Conservation (phyloP, 53 echinoderm and acorn worm genomes). For the Apostichopus leukothele region DNA sequence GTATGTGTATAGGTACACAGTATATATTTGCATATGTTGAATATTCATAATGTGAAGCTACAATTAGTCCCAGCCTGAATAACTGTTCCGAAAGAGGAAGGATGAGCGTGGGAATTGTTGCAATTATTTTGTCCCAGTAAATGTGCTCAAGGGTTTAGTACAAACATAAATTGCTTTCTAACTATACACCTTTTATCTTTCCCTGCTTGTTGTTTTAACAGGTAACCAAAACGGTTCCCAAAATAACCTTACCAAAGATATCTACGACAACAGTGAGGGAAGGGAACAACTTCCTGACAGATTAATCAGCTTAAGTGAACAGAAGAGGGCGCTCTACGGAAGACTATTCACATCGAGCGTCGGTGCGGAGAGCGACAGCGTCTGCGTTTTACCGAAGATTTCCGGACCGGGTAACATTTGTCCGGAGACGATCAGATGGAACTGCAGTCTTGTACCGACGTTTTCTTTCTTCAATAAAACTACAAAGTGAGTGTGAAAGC, state of each 20-base stretch:
- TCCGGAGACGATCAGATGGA: constrained; percentile 63
- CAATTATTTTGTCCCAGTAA: too few relatives aligned
- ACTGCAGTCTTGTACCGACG: constrained; percentile 73
- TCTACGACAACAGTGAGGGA: background rate
- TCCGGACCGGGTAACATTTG: constrained; percentile 59
- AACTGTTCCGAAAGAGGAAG: too few relatives aligned
- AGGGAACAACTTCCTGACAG: background rate
- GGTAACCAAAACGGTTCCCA: background rate
- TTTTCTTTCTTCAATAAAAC: constrained; percentile 67
- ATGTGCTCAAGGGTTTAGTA: too few relatives aligned
- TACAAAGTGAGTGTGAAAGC: constrained; percentile 59
- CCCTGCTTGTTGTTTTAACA: background rate
- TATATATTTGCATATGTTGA: too few relatives aligned
- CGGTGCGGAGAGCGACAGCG: constrained; percentile 76
- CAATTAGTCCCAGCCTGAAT: too few relatives aligned
- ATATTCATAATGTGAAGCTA: too few relatives aligned
- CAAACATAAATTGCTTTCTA: too few relatives aligned
- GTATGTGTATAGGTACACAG: too few relatives aligned
- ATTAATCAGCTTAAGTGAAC: background rate
- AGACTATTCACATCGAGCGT: constrained; percentile 64
- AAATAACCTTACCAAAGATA: background rate
- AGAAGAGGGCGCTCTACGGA: constrained; percentile 54
- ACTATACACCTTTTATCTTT: too few relatives aligned
- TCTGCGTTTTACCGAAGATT: constrained; percentile 69
- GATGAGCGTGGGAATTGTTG: too few relatives aligned